phyloP scores from a whole-genome alignment of 2,797 vertebrate species.

The Borostomias antarcticus region DNA sequence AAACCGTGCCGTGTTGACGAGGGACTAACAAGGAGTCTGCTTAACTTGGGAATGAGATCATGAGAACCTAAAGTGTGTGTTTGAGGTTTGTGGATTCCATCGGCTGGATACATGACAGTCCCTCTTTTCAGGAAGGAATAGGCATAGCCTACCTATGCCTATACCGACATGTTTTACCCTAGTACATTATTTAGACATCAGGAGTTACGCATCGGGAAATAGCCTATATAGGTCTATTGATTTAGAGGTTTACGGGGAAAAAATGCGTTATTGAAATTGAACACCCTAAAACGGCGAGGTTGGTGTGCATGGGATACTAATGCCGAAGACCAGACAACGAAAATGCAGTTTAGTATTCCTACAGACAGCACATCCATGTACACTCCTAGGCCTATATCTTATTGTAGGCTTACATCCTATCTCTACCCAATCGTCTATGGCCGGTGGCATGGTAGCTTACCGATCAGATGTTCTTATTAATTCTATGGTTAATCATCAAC shows the following conservation, averaged over 20 bases:
- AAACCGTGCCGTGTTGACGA: constrained; percentile 78
- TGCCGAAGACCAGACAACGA: too few relatives aligned
- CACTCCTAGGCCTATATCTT: too few relatives aligned
- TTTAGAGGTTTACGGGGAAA: too few relatives aligned
- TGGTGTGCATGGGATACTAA: too few relatives aligned
- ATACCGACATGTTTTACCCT: background rate
- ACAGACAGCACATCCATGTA: too few relatives aligned
- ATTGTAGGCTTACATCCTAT: background rate
- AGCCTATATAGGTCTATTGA: too few relatives aligned
- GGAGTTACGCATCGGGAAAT: background rate
- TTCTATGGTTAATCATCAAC: constrained; percentile 75
- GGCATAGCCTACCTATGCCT: background rate
- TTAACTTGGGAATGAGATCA: constrained; percentile 79
- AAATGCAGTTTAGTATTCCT: too few relatives aligned
- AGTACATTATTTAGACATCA: background rate
- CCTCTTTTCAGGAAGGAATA: background rate
- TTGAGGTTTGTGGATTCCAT: constrained; percentile 68
- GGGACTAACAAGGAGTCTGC: constrained; percentile 75
- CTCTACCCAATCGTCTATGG: constrained; percentile 48
- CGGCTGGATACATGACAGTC: background rate
- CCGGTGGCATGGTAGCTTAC: constrained; percentile 44
- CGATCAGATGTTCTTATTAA: constrained; percentile 55
- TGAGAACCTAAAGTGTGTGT: constrained; percentile 59
- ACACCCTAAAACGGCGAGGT: too few relatives aligned
- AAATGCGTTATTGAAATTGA: too few relatives aligned